These are phyloP conservation scores for Drosophila fulvimacula DNA, from an alignment of 2,888 invertebrate species.

Conservation along the genomic window DNA sequence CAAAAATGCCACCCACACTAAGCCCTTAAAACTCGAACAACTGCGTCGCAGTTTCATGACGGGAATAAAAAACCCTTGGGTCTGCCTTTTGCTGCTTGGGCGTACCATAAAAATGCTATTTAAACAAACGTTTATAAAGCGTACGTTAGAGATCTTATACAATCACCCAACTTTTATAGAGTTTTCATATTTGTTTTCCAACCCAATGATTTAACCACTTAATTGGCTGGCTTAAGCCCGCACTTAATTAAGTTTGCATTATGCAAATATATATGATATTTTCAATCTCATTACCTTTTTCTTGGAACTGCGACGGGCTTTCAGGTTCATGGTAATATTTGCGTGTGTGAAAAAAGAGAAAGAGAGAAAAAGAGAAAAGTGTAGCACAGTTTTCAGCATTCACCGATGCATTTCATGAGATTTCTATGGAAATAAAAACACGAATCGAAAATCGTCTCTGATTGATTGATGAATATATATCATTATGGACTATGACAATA, in stretches of 20 bases:
- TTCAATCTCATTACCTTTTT: background rate
- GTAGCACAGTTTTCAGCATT: slow-evolving; percentile 46
- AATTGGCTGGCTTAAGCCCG: slow-evolving; percentile 15
- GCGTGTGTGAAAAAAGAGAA: slow-evolving; percentile 3
- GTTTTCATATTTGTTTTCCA: background rate
- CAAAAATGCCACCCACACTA: slow-evolving; percentile 2
- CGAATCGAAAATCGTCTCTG: background rate
- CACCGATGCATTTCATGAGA: slow-evolving; percentile 5
- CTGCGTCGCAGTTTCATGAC: slow-evolving; percentile 49
- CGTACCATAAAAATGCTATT: slow-evolving; percentile 7
- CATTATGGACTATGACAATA: background rate
- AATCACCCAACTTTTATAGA: slow-evolving; percentile 9
- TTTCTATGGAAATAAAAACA: slow-evolving; percentile 6
- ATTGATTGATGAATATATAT: slow-evolving; percentile 1
- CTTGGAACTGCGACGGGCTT: background rate
- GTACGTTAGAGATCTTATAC: background rate
- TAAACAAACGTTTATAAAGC: background rate
- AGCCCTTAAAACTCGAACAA: slow-evolving; percentile 25
- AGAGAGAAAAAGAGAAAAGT: background rate
- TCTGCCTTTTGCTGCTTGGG: slow-evolving; percentile 11
- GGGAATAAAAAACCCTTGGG: slow-evolving; percentile 8
- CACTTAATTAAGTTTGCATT: background rate
- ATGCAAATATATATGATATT: background rate
- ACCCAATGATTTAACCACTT: background rate
- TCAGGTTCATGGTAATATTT: slow-evolving; percentile 17